Conservation (phyloP, 2,888 invertebrate genomes). For the Cristatella mucedo region DNA sequence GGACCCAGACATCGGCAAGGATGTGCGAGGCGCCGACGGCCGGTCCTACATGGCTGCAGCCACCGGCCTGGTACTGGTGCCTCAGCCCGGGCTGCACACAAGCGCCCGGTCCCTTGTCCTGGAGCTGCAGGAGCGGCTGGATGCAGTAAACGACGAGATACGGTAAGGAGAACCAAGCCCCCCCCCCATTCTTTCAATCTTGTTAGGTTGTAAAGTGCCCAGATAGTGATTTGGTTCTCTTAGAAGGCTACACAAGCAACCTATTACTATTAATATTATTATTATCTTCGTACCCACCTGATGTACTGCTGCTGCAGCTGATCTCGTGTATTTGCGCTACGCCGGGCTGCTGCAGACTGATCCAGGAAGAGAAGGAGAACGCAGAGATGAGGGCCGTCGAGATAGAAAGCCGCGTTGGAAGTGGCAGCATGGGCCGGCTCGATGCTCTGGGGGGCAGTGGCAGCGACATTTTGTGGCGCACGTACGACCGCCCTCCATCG, state of each 20-base stretch:
- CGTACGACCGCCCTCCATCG: constrained; percentile 40
- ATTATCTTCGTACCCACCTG: too few relatives aligned
- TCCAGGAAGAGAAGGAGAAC: constrained; percentile 69
- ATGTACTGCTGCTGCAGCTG: neutral
- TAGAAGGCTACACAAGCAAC: too few relatives aligned
- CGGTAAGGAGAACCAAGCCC: constrained; percentile 39
- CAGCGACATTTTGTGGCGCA: constrained; percentile 46
- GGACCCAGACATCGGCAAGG: constrained; percentile 52
- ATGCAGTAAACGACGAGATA: constrained; percentile 99
- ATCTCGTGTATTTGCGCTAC: neutral
- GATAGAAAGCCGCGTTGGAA: constrained; percentile 74
- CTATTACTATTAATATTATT: too few relatives aligned
- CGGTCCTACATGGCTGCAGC: constrained; percentile 12
- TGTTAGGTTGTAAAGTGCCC: too few relatives aligned
- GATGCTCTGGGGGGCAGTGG: constrained; percentile 68
- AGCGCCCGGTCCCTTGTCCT: constrained; percentile 94
- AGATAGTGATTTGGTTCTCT: too few relatives aligned
- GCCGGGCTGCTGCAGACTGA: constrained; percentile 37
- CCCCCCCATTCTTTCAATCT: too few relatives aligned
- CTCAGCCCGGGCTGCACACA: constrained; percentile 46
- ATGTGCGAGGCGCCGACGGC: constrained; percentile 61
- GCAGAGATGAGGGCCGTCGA: constrained; percentile 91
- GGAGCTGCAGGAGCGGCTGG: constrained; percentile 96
- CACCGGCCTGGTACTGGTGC: too few relatives aligned
- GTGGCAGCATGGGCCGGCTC: constrained; percentile 54